Conservation (phyloP, 1,140 invertebrate species). For the Dinothrombium tinctorium region DNA sequence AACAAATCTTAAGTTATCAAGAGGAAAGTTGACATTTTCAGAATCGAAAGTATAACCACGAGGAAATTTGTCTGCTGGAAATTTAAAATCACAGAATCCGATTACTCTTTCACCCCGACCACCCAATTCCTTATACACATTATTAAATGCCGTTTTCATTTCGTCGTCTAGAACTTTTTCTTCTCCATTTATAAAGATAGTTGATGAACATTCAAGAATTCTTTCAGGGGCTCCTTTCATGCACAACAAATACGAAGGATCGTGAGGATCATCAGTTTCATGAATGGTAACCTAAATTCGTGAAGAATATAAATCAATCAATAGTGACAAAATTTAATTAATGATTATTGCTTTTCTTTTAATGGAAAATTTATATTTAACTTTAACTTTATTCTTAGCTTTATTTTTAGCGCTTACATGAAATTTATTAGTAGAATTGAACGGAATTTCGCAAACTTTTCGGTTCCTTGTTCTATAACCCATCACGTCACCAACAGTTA, state of each 20-base stretch:
- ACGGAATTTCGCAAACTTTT: constrained; percentile 23
- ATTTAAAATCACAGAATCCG: constrained; percentile 24
- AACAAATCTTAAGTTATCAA: constrained; percentile 75
- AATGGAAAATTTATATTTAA: too few relatives aligned
- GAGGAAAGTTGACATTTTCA: constrained; percentile 41
- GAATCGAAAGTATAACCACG: constrained; percentile 22
- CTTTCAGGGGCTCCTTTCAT: constrained; percentile 65
- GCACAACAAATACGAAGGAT: constrained; percentile 5
- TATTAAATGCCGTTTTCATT: constrained; percentile 70
- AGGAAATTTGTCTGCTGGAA: constrained; percentile 21
- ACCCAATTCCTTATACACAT: constrained; percentile 90
- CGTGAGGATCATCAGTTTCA: constrained; percentile 14
- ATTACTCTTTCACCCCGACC: constrained; percentile 33
- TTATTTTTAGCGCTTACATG: too few relatives aligned
- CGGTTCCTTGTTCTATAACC: constrained; percentile 15
- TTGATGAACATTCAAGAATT: constrained; percentile 81
- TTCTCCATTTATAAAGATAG: constrained; percentile 87
- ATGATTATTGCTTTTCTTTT: too few relatives aligned
- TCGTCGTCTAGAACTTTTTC: constrained; percentile 48
- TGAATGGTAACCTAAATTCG: too few relatives aligned
- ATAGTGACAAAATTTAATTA: too few relatives aligned
- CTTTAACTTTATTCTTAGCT: too few relatives aligned
- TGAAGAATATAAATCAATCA: too few relatives aligned
- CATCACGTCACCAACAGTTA: constrained; percentile 16
- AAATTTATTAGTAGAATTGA: constrained; percentile 32